phyloP scores from a whole-genome alignment of 2,797 vertebrate genomes.

The Neopelma chrysocephalum region DNA sequence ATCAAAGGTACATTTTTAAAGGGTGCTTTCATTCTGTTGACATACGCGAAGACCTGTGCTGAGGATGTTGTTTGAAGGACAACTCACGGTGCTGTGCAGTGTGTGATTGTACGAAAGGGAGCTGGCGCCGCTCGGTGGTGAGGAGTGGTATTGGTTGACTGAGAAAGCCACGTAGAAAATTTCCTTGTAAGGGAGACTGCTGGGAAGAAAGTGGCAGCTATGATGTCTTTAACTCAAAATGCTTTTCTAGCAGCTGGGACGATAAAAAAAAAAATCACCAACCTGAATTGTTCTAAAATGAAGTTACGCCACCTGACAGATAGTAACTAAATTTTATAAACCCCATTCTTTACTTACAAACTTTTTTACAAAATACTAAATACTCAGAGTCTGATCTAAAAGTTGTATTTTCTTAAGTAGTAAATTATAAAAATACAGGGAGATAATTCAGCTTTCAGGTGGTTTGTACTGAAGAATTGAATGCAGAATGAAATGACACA shows the following conservation, averaged over 20 bases:
- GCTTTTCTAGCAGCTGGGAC: not conserved
- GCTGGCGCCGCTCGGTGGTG: constrained; percentile 43
- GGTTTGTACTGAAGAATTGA: not conserved
- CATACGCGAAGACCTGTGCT: not conserved
- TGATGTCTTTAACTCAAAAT: not conserved
- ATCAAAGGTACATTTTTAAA: constrained; percentile 20
- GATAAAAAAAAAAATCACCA: not conserved
- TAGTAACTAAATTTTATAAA: not conserved
- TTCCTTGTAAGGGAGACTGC: constrained; percentile 42
- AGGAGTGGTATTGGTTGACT: not conserved
- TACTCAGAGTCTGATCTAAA: not conserved
- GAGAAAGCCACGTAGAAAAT: constrained; percentile 30
- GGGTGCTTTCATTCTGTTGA: not conserved
- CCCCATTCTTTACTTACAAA: not conserved
- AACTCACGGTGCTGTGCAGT: not conserved
- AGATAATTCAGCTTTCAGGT: not conserved
- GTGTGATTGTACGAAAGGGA: not conserved
- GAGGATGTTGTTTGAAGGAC: not conserved
- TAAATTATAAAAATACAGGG: not conserved
- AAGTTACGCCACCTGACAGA: not conserved
- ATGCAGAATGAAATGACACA: not conserved
- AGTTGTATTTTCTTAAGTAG: not conserved
- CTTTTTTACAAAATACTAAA: not conserved
- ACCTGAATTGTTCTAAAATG: not conserved
- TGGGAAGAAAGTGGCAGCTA: not conserved